Base-by-base conservation (phyloP, 2,888 invertebrate genomes). In the Limnephilus lunatus region DNA sequence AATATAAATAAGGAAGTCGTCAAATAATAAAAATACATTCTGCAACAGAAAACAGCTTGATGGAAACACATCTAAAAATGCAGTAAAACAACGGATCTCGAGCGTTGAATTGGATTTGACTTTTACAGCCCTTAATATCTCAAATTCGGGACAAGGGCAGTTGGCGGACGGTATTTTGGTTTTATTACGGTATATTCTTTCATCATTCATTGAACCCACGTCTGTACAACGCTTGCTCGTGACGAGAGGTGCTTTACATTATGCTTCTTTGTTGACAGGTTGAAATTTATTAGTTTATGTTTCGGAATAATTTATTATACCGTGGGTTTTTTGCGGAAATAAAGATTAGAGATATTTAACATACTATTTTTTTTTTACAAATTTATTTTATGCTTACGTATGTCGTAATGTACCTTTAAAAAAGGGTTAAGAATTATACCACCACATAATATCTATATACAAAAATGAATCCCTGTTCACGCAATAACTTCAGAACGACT, bases 121-220 rank as follows among this genome's bases (percentile, higher is more conserved):
- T 68, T 68, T 68, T 68, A 68, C 68, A 68, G n/a, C 68, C 68
- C 68, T 68, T 68, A 68, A 68, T 68, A 68, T 68, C 68, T 68
- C 68, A 68, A 25, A 25, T 7, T 68, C 25, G 7, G 2, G 68
- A n/a, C 25, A 9, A n/a, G 25, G 68, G 68, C 25, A 25, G 68
- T 68, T 68, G 68, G 68, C 7, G 68, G 68, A 68, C n/a, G 68
- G 68, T 68, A 25, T 68, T 68, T 68, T 68, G 68, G 68, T 68
- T 68, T 68, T 68, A 68, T 68, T 25, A 68, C 68, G 25, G 68
- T n/a, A n/a, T 68, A 68, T 68, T 68, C 68, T 68, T 68, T 68
- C 68, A 68, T 68, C 68, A 68, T 68, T n/a, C 68, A 68, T 68
- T 68, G 68, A 68, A 68, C 68, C 68, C 68, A 68, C n/a, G 68